A percentile compares a stretch with the other conserved stretches of the same genome.
Conservation (phyloP, 2,797 vertebrate species). For the Sciurus vulgaris region DNA sequence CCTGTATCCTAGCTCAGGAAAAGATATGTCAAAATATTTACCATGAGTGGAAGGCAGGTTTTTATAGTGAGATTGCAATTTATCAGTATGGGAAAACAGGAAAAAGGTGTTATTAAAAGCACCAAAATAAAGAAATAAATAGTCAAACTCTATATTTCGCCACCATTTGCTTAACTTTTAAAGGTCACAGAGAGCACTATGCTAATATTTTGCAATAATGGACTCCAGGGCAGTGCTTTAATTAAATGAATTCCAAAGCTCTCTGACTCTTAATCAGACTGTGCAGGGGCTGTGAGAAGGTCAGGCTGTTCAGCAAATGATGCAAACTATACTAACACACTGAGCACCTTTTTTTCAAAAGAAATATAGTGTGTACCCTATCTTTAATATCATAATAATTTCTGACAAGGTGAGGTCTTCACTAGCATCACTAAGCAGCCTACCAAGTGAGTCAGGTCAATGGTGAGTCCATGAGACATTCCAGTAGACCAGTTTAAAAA, state of each 20-base stretch:
- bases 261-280: constrained; percentile 66
- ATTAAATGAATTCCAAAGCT: constrained; percentile 69
- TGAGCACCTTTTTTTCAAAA: constrained; percentile 17
- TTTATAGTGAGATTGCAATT: not conserved
- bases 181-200: not conserved
- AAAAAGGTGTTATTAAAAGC: not conserved
- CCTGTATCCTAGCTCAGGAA: constrained; percentile 36
- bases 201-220: constrained; percentile 72
- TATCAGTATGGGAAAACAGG: constrained; percentile 16
- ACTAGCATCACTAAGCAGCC: not conserved
- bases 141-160: constrained; percentile 1
- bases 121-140: constrained; percentile 48
- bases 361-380: not conserved
- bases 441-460: not conserved
- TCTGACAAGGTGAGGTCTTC: not conserved
- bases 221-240: constrained; percentile 25
- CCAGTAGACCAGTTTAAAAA: not conserved
- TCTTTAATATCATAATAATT: constrained; percentile 25
- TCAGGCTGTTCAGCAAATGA: constrained; percentile 29
- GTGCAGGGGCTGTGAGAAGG: not conserved
- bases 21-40: constrained; percentile 61
- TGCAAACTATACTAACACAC: not conserved
- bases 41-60: not conserved
- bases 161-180: constrained; percentile 11
- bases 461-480: not conserved